Evolutionary conservation across 2,888 invertebrate species (phyloP), one percentile per base, ranked within the genome.

Genomic region (Drosophila paramelanica): DNA sequence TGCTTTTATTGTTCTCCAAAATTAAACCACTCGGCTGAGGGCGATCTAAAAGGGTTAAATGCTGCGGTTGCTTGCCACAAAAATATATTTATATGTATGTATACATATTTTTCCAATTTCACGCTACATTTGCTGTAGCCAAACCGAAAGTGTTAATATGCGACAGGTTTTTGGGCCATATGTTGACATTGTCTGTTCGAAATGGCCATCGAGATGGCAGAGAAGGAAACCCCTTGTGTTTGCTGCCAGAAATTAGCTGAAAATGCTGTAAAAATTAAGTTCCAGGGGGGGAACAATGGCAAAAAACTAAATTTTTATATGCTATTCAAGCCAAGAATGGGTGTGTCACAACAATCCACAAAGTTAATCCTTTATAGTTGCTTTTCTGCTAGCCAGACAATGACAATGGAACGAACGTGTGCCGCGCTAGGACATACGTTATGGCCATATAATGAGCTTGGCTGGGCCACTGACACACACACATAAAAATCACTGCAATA

Each of bases 371-470:
- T 77, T 80, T 77, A 78, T 77, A 55, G 81, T 59, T 50, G 52
- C 52, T 55, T 25, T 25, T 42, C 50, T 42, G 51, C 41, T 42
- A 52, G 69, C 65, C 51, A 68, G 61, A 73, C 69, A 74, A 67
- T 72, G 77, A 72, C 69, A 79, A 71, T 67, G 77, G 46, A 45
- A 45, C 33, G 25, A 52, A 56, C 46, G 66, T 66, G 60, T 45
- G 60, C 7, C 11, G 7, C 7, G 71, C 31, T 52, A 51, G 58
- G 20, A 67, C 70, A 70, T 69, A 79, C 78, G 87, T 89, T 91
- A 91, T 91, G 86, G 89, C 90, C 79, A 90, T 88, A 89, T 91
- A 91, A 91, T 91, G 91, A 91, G 91, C 84, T 84, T 67, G 73
- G 47, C 68, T 60, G 45, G 20, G n/a, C 56, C 17, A 65, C 56